These are phyloP conservation scores for Drosophila austrosaltans DNA, from an alignment of 2,888 invertebrate genomes.

Conservation along the genomic window DNA sequence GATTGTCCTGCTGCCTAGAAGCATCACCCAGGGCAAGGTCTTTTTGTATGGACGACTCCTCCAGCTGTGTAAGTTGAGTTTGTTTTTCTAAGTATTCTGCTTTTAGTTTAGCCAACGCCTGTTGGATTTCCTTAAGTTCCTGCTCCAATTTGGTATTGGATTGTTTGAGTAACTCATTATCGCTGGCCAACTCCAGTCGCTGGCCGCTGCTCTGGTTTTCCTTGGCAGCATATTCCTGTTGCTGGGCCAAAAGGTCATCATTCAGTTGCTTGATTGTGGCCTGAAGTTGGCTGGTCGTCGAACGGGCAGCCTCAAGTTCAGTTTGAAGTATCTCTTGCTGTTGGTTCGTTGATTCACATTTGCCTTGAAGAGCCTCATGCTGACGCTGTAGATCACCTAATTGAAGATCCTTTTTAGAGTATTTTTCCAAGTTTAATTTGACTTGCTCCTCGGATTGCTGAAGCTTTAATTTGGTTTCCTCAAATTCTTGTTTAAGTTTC, in stretches of 20 bases:
- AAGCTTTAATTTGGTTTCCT: constrained; percentile 29
- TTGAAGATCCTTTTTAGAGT: constrained; percentile 73
- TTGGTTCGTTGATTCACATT: constrained; percentile 54
- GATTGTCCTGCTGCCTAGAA: constrained; percentile 85
- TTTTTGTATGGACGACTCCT: constrained; percentile 83
- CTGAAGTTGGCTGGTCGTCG: constrained; percentile 50
- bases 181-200: constrained; percentile 62
- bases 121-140: constrained; percentile 61
- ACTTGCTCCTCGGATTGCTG: constrained; percentile 57
- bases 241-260: constrained; percentile 76
- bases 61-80: constrained; percentile 56
- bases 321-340: constrained; percentile 75
- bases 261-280: constrained; percentile 63
- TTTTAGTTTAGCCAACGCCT: constrained; percentile 79
- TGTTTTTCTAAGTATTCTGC: constrained; percentile 82
- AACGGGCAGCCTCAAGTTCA: constrained; percentile 82
- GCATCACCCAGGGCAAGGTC: constrained; percentile 86
- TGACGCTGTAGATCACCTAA: constrained; percentile 67
- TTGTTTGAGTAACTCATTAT: constrained; percentile 70
- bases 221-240: constrained; percentile 56
- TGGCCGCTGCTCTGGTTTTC: constrained; percentile 52
- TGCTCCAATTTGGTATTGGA: constrained; percentile 78
- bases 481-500: constrained; percentile 55
- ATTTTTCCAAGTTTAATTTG: constrained; percentile 47
- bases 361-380: constrained; percentile 55